A percentile compares a stretch with the other conserved stretches of the same genome.
These are phyloP conservation scores for Vanessa atalanta DNA, from an alignment of 1,140 invertebrate species.

Conservation along the genomic window DNA sequence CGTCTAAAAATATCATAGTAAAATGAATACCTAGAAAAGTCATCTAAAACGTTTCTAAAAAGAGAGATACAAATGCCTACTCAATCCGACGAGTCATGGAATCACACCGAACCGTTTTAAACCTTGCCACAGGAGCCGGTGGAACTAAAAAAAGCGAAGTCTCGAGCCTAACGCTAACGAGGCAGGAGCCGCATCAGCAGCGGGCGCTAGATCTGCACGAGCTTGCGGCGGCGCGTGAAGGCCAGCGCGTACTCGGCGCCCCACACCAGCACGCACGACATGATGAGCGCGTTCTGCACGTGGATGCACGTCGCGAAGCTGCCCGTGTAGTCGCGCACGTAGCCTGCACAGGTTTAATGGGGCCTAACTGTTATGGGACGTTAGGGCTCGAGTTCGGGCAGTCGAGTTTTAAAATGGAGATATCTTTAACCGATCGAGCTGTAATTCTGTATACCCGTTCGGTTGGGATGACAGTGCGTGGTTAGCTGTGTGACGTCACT, in stretches of 20 bases:
- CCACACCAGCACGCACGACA: constrained; percentile 85
- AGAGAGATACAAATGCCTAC: constrained; percentile 6
- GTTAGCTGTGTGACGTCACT: no score
- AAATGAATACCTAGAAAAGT: constrained; percentile 48
- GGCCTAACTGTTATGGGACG: no score
- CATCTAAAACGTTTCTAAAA: constrained; percentile 17
- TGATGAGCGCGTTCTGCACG: constrained; percentile 85
- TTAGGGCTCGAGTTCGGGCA: no score
- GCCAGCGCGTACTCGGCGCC: constrained; percentile 83
- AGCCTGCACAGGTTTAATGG: constrained; percentile 78
- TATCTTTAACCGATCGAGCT: no score
- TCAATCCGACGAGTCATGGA: neutral
- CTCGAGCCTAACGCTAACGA: constrained; percentile 7
- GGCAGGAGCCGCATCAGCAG: neutral
- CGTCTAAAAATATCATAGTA: constrained; percentile 68
- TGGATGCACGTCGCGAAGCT: constrained; percentile 87
- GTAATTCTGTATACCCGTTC: no score
- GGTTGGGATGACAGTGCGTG: no score
- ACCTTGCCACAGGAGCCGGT: neutral
- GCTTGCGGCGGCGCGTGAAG: constrained; percentile 67
- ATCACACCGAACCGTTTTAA: neutral
- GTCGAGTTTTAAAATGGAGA: no score
- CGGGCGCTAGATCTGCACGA: constrained; percentile 69
- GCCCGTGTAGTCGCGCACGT: constrained; percentile 84
- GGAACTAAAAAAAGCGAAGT: neutral